These are phyloP conservation scores for Cassiopea andromeda DNA, from an alignment of 30 jellyfish, hydroid and myxozoan genomes.

Conservation along the genomic window DNA sequence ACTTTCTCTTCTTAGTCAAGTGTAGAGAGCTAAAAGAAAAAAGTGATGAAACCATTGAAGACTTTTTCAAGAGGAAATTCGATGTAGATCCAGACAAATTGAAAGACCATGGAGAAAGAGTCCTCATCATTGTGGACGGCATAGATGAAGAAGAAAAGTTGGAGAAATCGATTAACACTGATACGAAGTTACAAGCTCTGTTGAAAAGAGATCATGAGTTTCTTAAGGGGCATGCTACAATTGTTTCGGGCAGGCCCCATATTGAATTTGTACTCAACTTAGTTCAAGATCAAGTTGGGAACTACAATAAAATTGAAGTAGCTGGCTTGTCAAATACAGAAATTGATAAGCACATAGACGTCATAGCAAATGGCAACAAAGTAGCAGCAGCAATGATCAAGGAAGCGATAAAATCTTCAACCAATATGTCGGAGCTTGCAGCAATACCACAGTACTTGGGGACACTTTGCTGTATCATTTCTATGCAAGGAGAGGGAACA, in stretches of 20 bases:
- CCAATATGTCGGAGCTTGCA: conserved; percentile 17
- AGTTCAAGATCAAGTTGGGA: not conserved
- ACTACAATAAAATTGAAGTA: conserved; percentile 8
- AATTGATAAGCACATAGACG: not conserved
- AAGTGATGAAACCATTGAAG: not conserved
- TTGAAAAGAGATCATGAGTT: not conserved
- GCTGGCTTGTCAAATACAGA: not conserved
- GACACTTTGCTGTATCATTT: conserved; percentile 9
- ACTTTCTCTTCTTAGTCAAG: conserved; percentile 22
- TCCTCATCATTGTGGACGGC: conserved; percentile 8
- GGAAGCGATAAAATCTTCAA: not conserved
- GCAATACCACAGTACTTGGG: conserved; percentile 10
- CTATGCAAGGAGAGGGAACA: not conserved
- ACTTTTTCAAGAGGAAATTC: not conserved
- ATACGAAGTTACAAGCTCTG: not conserved
- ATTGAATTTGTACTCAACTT: conserved; percentile 1
- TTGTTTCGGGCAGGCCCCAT: conserved; percentile 22
- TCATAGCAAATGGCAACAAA: not conserved
- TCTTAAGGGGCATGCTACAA: conserved; percentile 15
- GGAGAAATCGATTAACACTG: not conserved
- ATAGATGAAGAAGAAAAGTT: conserved; percentile 8
- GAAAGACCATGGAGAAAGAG: conserved; percentile 1
- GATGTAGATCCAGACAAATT: not conserved
- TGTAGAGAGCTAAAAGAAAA: conserved; percentile 31
- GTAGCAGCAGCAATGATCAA: not conserved